These are phyloP conservation scores for Aphelinus certus DNA, from an alignment of 1,140 invertebrate genomes.

Conservation along the genomic window DNA sequence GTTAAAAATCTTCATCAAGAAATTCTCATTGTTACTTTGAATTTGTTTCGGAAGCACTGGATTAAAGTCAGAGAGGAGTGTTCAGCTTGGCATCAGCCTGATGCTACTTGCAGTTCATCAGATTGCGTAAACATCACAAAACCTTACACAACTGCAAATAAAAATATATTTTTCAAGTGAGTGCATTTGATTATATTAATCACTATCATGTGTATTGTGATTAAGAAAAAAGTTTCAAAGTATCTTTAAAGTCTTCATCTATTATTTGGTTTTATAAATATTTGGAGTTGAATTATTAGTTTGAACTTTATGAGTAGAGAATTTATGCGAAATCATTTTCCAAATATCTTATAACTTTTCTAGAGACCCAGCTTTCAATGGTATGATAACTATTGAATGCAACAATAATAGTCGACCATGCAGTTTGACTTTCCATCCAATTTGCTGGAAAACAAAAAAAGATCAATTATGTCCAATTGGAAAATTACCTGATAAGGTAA, in stretches of 20 bases:
- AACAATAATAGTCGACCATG: slow-evolving; percentile 47
- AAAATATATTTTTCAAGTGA: slow-evolving; percentile 51
- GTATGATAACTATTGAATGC: slow-evolving; percentile 52
- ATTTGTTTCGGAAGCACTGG: slow-evolving; percentile 6
- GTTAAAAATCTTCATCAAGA: too few relatives aligned
- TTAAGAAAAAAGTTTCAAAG: neutral
- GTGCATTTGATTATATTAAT: neutral
- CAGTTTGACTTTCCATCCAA: slow-evolving; percentile 45
- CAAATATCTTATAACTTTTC: slow-evolving; percentile 28
- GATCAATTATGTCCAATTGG: slow-evolving; percentile 27
- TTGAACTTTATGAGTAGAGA: too few relatives aligned
- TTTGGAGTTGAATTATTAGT: too few relatives aligned
- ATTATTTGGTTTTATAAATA: too few relatives aligned
- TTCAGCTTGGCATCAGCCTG: slow-evolving; percentile 47
- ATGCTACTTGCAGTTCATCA: slow-evolving; percentile 48
- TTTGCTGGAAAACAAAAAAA: slow-evolving; percentile 52
- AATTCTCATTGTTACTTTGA: too few relatives aligned
- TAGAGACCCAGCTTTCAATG: slow-evolving; percentile 53
- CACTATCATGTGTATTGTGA: too few relatives aligned
- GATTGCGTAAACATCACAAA: slow-evolving; percentile 46
- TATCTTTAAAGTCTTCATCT: neutral
- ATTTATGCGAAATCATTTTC: neutral
- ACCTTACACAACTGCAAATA: slow-evolving; percentile 36
- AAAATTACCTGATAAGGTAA: slow-evolving; percentile 47
- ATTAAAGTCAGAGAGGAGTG: slow-evolving; percentile 45